A percentile compares a stretch with the other conserved stretches of the same genome.
These are phyloP conservation scores for Myocastor coypus DNA, from an alignment of 2,113 vertebrate species.

Conservation along the genomic window DNA sequence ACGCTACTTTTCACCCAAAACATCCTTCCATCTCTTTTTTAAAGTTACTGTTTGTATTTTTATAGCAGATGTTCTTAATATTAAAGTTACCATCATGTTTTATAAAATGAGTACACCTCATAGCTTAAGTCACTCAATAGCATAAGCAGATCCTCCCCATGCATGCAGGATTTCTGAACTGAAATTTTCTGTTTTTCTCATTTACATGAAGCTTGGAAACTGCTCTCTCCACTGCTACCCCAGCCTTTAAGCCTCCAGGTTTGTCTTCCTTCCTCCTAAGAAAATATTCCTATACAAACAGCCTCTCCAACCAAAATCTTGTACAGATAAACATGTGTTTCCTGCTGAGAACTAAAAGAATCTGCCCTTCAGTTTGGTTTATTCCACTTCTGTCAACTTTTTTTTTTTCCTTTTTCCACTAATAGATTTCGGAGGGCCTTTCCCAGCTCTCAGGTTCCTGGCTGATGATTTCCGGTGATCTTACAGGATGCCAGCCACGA, in stretches of 20 bases:
- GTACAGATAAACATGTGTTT: slow-evolving; percentile 82
- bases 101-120: background rate
- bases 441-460: slow-evolving; percentile 43
- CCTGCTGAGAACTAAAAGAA: slow-evolving; percentile 74
- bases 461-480: slow-evolving; percentile 30
- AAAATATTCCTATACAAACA: slow-evolving; percentile 78
- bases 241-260: slow-evolving; percentile 40
- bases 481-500: slow-evolving; percentile 35
- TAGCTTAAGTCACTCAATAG: background rate
- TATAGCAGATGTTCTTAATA: background rate
- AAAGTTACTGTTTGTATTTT: slow-evolving; percentile 37
- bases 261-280: slow-evolving; percentile 76
- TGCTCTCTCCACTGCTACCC: background rate
- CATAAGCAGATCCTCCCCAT: background rate
- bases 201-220: background rate
- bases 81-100: background rate
- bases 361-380: slow-evolving; percentile 55
- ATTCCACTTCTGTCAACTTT: slow-evolving; percentile 58
- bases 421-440: slow-evolving; percentile 35
- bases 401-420: slow-evolving; percentile 19
- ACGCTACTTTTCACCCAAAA: background rate
- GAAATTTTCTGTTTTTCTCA: slow-evolving; percentile 32
- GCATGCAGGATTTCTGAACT: background rate
- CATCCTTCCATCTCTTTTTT: background rate
- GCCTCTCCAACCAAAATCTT: slow-evolving; percentile 76